A percentile compares a stretch with the other conserved stretches of the same genome.
phyloP scores from a whole-genome alignment of 2,888 invertebrate species.

The Tromatobia lineatoria region DNA sequence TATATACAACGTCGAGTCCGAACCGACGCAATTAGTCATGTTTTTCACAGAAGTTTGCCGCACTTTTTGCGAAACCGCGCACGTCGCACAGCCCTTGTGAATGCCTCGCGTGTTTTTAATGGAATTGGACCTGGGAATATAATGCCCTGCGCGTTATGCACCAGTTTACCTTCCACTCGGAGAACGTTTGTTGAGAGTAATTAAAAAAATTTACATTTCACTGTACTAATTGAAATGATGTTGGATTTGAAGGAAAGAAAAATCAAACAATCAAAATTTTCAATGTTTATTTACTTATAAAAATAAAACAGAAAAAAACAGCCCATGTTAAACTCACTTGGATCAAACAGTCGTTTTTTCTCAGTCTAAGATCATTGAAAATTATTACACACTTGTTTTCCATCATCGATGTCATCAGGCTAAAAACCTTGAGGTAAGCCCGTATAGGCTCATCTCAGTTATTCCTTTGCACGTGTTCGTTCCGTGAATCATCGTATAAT shows the following conservation, averaged over 20 bases:
- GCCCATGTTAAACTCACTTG: no score
- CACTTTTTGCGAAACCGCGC: not conserved
- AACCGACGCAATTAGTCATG: constrained; percentile 3
- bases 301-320: not conserved
- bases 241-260: not conserved
- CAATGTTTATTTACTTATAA: not conserved
- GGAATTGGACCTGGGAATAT: not conserved
- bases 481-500: constrained; percentile 44
- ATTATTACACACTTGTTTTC: not conserved
- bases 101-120: not conserved
- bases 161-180: not conserved
- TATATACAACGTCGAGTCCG: not conserved
- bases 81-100: not conserved
- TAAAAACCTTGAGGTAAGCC: not conserved
- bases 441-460: constrained; percentile 20
- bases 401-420: not conserved
- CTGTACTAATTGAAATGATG: not conserved
- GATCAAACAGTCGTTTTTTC: not conserved
- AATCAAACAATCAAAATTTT: no score
- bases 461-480: constrained; percentile 34
- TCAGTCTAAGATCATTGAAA: not conserved
- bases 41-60: not conserved
- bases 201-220: constrained; percentile 2
- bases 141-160: not conserved
- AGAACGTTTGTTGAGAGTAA: not conserved